A percentile compares a stretch with the other conserved stretches of the same genome.
These are phyloP conservation scores for Cephus cinctus DNA, from an alignment of 1,140 invertebrate species.

Conservation along the genomic window DNA sequence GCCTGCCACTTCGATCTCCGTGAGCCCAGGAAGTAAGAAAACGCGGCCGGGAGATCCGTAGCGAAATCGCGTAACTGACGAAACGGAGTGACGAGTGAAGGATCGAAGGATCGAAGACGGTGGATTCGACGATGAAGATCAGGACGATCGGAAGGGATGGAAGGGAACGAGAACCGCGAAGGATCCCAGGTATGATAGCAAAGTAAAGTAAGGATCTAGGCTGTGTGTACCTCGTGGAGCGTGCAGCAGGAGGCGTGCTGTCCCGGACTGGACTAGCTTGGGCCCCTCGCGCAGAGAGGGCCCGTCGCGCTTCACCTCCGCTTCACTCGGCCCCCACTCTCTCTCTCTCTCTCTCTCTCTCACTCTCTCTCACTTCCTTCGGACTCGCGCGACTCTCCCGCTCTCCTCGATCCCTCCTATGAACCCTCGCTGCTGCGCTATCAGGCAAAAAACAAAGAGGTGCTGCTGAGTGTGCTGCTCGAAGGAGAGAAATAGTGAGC, in stretches of 20 bases:
- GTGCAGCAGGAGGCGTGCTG: slow-evolving; percentile 57
- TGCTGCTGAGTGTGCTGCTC: too few species aligned
- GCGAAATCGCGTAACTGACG: slow-evolving; percentile 1
- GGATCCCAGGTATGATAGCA: background rate
- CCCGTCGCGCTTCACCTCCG: slow-evolving; percentile 55
- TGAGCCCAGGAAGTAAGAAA: background rate
- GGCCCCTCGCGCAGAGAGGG: slow-evolving; percentile 50
- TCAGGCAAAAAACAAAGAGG: too few species aligned
- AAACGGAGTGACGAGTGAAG: slow-evolving; percentile 13
- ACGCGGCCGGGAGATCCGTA: background rate
- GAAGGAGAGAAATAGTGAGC: too few species aligned
- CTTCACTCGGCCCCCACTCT: slow-evolving; percentile 38
- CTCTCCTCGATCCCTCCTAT: slow-evolving; percentile 16
- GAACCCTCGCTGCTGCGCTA: too few species aligned
- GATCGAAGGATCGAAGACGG: slow-evolving; percentile 14
- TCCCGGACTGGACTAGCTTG: slow-evolving; percentile 54
- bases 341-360: slow-evolving; percentile 26
- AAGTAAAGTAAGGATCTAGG: background rate
- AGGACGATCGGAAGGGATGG: slow-evolving; percentile 12
- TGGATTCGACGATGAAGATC: slow-evolving; percentile 16
- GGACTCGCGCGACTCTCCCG: slow-evolving; percentile 17
- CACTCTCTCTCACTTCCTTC: slow-evolving; percentile 29
- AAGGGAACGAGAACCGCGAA: background rate
- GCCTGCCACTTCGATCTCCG: too few species aligned
- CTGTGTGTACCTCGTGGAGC: slow-evolving; percentile 45